These are phyloP conservation scores for Drosophila kikkawai DNA, from an alignment of 1,140 invertebrate species.

Conservation along the genomic window DNA sequence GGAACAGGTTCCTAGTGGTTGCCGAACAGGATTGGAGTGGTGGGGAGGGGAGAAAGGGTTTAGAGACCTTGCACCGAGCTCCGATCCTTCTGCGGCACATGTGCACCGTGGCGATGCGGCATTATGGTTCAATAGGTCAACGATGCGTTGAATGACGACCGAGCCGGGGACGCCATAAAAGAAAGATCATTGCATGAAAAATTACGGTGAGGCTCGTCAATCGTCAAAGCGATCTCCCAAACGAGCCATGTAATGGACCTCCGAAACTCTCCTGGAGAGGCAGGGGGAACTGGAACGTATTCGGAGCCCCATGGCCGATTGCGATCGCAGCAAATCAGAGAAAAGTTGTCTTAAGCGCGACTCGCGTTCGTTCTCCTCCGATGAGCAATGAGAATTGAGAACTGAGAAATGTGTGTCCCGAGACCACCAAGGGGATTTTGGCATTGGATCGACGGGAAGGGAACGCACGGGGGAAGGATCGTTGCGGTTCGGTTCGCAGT, in stretches of 20 bases:
- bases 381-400: slow-evolving; percentile 23
- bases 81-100: slow-evolving; percentile 75
- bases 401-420: slow-evolving; percentile 37
- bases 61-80: slow-evolving; percentile 18
- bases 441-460: slow-evolving; percentile 8
- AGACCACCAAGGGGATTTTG: slow-evolving; percentile 42
- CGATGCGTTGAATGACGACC: slow-evolving; percentile 78
- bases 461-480: not conserved
- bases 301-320: slow-evolving; percentile 54
- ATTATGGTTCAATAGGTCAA: slow-evolving; percentile 84
- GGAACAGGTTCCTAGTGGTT: slow-evolving; percentile 70
- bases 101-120: slow-evolving; percentile 40
- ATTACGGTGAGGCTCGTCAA: slow-evolving; percentile 81
- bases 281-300: slow-evolving; percentile 44
- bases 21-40: slow-evolving; percentile 11
- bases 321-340: slow-evolving; percentile 80
- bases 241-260: slow-evolving; percentile 71
- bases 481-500: slow-evolving; percentile 64
- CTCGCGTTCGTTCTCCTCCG: slow-evolving; percentile 53
- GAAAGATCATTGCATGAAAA: slow-evolving; percentile 77
- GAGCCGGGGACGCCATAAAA: slow-evolving; percentile 54
- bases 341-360: slow-evolving; percentile 61
- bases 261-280: slow-evolving; percentile 24
- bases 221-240: slow-evolving; percentile 67
- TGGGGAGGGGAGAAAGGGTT: slow-evolving; percentile 8